Evolutionary conservation across 2,888 invertebrate genomes (phyloP).

Genomic region (Rapana venosa): DNA sequence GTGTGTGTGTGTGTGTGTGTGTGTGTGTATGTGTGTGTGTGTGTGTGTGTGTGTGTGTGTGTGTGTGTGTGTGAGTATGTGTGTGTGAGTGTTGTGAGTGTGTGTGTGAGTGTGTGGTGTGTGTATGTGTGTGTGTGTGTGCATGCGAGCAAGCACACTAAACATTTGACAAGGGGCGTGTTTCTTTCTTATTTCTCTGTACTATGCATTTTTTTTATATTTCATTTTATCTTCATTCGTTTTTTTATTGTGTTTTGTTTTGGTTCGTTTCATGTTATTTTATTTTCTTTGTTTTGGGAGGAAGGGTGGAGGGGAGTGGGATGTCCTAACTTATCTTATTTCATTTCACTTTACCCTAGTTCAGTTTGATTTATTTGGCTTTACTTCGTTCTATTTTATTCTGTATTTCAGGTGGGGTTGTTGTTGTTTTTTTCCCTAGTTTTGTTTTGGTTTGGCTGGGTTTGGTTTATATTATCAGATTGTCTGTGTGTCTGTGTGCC

Average conservation of each 20-base stretch:
- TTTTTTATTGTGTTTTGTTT: neutral
- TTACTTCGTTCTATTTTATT: neutral
- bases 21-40: neutral
- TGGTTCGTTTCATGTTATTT: neutral
- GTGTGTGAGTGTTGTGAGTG: too few relatives aligned
- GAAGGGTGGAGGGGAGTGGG: too few relatives aligned
- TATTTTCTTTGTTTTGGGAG: neutral
- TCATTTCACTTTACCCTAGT: too few relatives aligned
- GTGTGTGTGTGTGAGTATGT: too few relatives aligned
- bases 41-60: too few relatives aligned
- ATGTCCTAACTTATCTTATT: too few relatives aligned
- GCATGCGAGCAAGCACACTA: too few relatives aligned
- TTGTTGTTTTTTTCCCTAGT: too few relatives aligned
- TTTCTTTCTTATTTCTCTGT: neutral
- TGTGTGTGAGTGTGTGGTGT: too few relatives aligned
- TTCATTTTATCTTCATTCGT: neutral
- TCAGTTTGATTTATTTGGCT: neutral
- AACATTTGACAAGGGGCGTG: neutral
- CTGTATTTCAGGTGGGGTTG: neutral
- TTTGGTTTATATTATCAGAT: neutral
- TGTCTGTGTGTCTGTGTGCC: constrained; percentile 3
- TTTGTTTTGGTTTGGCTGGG: too few relatives aligned
- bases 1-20: neutral
- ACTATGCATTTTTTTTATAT: neutral
- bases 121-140: too few relatives aligned